Base-by-base conservation (phyloP, 2,888 invertebrate genomes). In the Oegoconia quadripuncta region DNA sequence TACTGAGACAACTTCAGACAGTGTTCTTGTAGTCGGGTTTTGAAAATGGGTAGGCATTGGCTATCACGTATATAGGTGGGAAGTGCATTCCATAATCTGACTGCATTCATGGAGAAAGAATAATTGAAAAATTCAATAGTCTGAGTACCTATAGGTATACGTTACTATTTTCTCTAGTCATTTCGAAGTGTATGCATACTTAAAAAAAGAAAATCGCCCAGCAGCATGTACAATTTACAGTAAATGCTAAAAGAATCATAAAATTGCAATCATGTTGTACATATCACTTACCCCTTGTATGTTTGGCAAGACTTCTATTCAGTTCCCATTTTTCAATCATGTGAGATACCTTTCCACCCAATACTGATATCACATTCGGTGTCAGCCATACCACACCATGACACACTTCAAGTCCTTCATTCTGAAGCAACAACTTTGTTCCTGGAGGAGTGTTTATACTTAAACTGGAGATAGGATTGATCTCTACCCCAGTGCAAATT, bases 301-400 rank as follows among this genome's bases (percentile, higher is more conserved):
- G 91, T 61, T 91, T 91, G 3, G 90, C 89, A 55, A 92, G 79
- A 50, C 91, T 90, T 55, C 91, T 72, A 33, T 88, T 92, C 32
- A 95, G 70, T 67, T 95, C 94, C 97, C 97, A 97, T 74, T 95
- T 96, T 55, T 97, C 97, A 45, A 93, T 92, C 64, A 97, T 88
- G 48, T 91, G 90, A 4, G 91, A 84, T 0, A 97, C 97, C 63
- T 91, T 91, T 2, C 97, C 97, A n/a, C 97, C 97, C 15, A 97
- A 84, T 23, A 95, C 79, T 44, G 91, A 89, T 28, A 95, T 89
- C 41, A 92, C 91, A 44, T 81, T 86, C 8, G 93, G 89, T 45
- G 89, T 90, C 38, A 97, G 74, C 60, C 95, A 88, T 27, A 97
- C 74, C 50, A 93, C 92, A 26, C 95, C 94, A 50, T 93, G 93